These are phyloP conservation scores for Lycorma delicatula DNA, from an alignment of 1,140 invertebrate genomes.

Conservation along the genomic window DNA sequence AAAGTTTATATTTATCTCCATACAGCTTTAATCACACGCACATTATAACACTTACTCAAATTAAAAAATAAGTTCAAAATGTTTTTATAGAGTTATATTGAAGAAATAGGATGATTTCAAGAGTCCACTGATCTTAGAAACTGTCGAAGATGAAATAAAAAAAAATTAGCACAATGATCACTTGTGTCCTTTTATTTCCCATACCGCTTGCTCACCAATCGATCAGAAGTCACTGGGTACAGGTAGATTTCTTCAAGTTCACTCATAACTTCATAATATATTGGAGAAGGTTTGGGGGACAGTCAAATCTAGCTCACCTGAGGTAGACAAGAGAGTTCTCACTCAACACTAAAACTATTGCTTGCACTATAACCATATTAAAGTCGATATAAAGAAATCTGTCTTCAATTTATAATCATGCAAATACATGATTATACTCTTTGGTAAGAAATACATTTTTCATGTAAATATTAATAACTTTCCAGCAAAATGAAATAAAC, in stretches of 20 bases:
- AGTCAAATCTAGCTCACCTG: not conserved
- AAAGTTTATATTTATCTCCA: too few species aligned
- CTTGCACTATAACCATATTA: not conserved
- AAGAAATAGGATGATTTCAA: not conserved
- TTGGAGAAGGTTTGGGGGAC: not conserved
- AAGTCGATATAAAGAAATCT: not conserved
- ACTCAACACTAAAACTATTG: not conserved
- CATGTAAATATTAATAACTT: too few species aligned
- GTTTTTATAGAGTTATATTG: not conserved
- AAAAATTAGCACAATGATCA: slow-evolving; percentile 1
- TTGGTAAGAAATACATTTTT: not conserved
- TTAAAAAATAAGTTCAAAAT: slow-evolving; percentile 3
- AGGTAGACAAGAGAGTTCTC: slow-evolving; percentile 5
- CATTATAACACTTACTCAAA: slow-evolving; percentile 16
- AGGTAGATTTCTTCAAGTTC: not conserved
- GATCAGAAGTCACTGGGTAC: not conserved
- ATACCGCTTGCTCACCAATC: too few species aligned
- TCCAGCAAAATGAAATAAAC: too few species aligned
- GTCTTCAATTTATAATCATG: not conserved
- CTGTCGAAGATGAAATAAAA: not conserved
- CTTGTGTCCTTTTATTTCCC: not conserved
- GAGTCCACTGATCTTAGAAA: not conserved
- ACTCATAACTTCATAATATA: not conserved
- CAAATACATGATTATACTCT: not conserved
- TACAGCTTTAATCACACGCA: not conserved